phyloP scores from a whole-genome alignment of 2,888 invertebrate genomes.

The Dicyrtoma fusca region DNA sequence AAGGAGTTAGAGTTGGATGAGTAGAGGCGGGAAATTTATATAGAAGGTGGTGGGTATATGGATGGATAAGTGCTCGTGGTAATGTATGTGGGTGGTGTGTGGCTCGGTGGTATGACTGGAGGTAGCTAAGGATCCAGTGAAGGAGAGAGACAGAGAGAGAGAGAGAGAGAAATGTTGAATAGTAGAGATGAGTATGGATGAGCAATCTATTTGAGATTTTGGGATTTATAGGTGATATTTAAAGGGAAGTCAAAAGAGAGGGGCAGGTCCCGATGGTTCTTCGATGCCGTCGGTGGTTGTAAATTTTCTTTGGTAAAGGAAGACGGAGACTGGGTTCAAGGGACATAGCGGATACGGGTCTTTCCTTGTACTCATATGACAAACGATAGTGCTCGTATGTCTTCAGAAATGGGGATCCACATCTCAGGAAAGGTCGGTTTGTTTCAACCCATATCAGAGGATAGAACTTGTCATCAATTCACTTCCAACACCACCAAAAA shows the following conservation, averaged over 20 bases:
- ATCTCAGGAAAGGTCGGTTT: conserved; percentile 42
- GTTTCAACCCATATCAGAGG: conserved; percentile 47
- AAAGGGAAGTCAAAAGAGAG: conserved; percentile 52
- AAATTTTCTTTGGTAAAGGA: conserved; percentile 49
- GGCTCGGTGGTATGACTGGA: no score
- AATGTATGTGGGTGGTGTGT: no score
- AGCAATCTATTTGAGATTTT: conserved; percentile 56
- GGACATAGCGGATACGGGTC: conserved; percentile 41
- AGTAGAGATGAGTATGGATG: conserved; percentile 50
- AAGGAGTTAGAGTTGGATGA: conserved; percentile 19
- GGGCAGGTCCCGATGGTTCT: conserved; percentile 38
- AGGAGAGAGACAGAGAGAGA: conserved; percentile 12
- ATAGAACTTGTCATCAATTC: conserved; percentile 49
- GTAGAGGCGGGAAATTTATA: conserved; percentile 3
- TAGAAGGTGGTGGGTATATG: neutral
- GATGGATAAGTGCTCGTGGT: neutral
- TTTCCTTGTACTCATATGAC: conserved; percentile 50
- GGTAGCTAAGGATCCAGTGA: conserved; percentile 7
- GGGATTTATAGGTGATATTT: conserved; percentile 57
- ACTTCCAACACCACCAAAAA: conserved; percentile 50
- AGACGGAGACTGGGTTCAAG: conserved; percentile 45
- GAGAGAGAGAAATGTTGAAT: conserved; percentile 38
- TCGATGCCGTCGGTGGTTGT: conserved; percentile 46
- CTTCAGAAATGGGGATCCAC: conserved; percentile 55
- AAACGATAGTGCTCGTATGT: conserved; percentile 57